Base-by-base conservation (phyloP, 2,888 invertebrate species). In the Elegia similella region DNA sequence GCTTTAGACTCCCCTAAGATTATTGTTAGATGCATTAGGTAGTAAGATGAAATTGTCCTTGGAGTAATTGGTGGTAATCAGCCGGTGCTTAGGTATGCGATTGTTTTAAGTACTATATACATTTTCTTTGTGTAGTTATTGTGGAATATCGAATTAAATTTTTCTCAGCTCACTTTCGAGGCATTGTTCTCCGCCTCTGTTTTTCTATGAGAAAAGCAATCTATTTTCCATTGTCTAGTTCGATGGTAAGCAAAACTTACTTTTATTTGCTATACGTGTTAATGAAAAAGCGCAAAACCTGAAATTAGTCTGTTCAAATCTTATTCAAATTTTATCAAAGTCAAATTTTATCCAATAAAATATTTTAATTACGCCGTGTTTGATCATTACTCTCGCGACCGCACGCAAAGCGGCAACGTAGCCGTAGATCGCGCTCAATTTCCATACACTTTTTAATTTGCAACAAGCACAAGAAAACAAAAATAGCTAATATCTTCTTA, bases 161-260 rank as follows among this genome's bases (percentile, higher is more conserved):
- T 63, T 66, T 73, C 72, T 64, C 70, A 67, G 68, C 68, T 68
- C 72, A 73, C 75, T 82, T 79, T 82, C 73, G 59, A 70, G 59
- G 70, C 72, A 77, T 82, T 81, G 80, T 82, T 76, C 68, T 67
- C 63, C 60, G 67, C 62, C 63, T 62, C 63, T 61, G 70, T 76
- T 76, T 76, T 73, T 72, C 73, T 72, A 68, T 72, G 71, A 64
- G 65, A 73, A 67, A 66, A 63, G 58, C 58, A 62, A 66, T 68
- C 67, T 68, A 67, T 68, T 71, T 74, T 71, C 69, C 67, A 71
- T 72, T 75, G 73, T 71, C 62, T 73, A 60, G 56, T 62, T 63
- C 57, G 52, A 44, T 55, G 52, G 43, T 59, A 55, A 48, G 56
- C 15, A 30, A 56, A 38, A 59, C 47, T 52, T 57, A 30, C 44